phyloP scores from a whole-genome alignment of 2,113 vertebrate species.

The Nannobrachium achirus region DNA sequence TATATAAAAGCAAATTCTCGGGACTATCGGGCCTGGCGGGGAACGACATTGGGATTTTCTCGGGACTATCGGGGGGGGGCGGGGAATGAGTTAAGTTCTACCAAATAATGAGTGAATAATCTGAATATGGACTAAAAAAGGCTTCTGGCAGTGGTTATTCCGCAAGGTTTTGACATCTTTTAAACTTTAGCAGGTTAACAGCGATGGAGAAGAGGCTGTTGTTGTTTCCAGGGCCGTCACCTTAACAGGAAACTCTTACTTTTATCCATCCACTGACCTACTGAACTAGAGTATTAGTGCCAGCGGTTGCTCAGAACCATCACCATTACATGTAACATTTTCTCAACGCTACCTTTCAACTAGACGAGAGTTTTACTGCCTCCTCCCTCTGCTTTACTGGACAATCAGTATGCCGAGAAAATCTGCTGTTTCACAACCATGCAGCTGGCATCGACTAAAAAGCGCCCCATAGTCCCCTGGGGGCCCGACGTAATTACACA shows the following conservation, averaged over 20 bases:
- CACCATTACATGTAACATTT: background rate
- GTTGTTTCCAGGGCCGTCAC: too few relatives aligned
- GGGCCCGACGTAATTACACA: background rate
- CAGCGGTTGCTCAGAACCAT: background rate
- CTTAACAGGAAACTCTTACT: background rate
- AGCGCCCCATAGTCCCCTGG: background rate
- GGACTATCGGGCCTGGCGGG: too few relatives aligned
- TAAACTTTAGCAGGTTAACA: background rate
- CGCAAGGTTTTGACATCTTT: background rate
- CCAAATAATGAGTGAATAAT: too few relatives aligned
- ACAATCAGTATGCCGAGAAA: conserved; percentile 9
- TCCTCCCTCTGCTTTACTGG: background rate
- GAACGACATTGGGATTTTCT: too few relatives aligned
- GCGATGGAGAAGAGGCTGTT: too few relatives aligned
- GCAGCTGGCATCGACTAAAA: conserved; percentile 1
- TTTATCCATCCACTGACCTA: background rate
- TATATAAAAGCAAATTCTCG: too few relatives aligned
- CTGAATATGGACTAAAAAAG: too few relatives aligned
- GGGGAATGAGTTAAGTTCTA: too few relatives aligned
- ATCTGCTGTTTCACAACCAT: conserved; percentile 24
- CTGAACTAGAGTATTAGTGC: background rate
- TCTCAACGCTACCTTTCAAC: background rate
- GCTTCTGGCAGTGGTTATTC: too few relatives aligned
- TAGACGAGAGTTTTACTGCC: background rate
- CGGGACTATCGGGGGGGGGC: too few relatives aligned